A percentile compares a stretch with the other conserved stretches of the same genome.
Conservation (phyloP, 1,140 invertebrate species). For the Rhizoglyphus robini region DNA sequence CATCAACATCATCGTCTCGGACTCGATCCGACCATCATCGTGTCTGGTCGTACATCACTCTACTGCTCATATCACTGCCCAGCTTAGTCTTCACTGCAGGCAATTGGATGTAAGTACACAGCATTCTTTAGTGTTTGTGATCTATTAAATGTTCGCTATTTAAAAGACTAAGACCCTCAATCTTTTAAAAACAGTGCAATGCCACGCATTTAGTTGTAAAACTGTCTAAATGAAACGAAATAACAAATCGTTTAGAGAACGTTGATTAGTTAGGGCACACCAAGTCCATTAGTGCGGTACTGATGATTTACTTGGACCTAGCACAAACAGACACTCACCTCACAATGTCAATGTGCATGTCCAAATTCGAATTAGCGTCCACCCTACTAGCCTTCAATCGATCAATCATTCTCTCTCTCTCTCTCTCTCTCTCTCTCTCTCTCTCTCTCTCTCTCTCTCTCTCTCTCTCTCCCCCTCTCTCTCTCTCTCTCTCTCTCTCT, state of each 20-base stretch:
- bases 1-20: no score
- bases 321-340: no score
- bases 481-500: not conserved
- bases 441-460: slow-evolving; percentile 2
- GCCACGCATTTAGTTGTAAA: not conserved
- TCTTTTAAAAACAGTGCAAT: not conserved
- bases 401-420: not conserved
- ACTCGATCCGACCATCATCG: no score
- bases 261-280: no score
- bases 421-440: not conserved
- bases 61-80: not conserved
- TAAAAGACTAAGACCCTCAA: not conserved
- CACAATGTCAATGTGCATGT: no score
- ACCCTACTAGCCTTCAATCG: no score
- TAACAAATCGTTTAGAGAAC: no score
- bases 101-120: not conserved
- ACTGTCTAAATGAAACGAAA: no score
- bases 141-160: no score
- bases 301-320: no score
- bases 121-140: not conserved
- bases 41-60: not conserved
- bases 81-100: not conserved
- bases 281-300: no score
- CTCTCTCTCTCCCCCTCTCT: not conserved
- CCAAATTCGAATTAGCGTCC: no score